Evolutionary conservation across 2,888 invertebrate genomes (phyloP).

Genomic region (Branchellion lobata): DNA sequence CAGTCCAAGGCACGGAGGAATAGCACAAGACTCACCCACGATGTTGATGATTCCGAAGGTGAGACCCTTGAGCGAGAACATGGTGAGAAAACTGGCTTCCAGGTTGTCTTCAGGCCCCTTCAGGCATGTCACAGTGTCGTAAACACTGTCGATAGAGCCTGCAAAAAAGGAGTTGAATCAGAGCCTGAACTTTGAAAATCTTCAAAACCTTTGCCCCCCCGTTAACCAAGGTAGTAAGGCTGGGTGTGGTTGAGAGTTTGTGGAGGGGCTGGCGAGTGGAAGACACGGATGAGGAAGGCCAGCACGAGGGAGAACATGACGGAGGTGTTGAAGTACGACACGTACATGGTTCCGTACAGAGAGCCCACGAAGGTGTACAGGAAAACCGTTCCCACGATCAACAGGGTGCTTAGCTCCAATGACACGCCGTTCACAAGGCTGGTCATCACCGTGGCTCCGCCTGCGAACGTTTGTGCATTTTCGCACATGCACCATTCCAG

Average conservation of each 20-base stretch:
- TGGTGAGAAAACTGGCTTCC: conserved; percentile 58
- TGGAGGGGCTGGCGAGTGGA: conserved; percentile 52
- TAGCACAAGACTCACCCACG: conserved; percentile 60
- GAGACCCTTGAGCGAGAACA: conserved; percentile 59
- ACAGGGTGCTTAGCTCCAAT: conserved; percentile 57
- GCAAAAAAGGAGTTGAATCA: too few species aligned
- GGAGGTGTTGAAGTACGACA: conserved; percentile 62
- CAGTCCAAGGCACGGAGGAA: too few species aligned
- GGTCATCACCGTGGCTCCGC: conserved; percentile 59
- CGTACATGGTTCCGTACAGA: conserved; percentile 62
- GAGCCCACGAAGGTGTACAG: conserved; percentile 60
- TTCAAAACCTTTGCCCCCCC: not conserved
- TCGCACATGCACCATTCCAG: not conserved
- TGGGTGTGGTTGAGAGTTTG: not conserved
- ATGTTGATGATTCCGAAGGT: conserved; percentile 62
- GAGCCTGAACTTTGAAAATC: not conserved
- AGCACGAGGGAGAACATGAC: conserved; percentile 59
- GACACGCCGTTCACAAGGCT: conserved; percentile 58
- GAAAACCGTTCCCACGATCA: conserved; percentile 58
- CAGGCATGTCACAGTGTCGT: conserved; percentile 57
- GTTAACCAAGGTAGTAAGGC: not conserved
- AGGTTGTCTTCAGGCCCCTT: conserved; percentile 57
- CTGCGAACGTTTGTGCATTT: conserved; percentile 32
- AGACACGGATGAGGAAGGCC: conserved; percentile 59
- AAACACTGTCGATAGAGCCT: conserved; percentile 56